Evolutionary conservation across 2,797 vertebrate genomes (phyloP).

Genomic region (Siniperca obscura): DNA sequence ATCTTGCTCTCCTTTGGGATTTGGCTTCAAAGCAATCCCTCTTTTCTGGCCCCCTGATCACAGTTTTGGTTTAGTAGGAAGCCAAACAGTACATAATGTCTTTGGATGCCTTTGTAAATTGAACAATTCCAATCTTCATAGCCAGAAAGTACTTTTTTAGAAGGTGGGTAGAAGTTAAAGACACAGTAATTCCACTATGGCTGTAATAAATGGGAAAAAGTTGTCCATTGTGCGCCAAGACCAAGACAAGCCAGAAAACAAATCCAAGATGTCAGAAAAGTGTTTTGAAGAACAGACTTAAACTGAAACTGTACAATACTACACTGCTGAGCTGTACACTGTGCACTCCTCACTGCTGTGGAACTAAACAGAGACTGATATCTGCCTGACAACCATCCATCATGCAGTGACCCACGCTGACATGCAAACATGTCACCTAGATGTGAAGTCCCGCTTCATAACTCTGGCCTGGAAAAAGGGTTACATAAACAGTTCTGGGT

Average conservation of each 20-base stretch:
- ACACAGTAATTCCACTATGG: neutral
- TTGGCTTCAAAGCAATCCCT: neutral
- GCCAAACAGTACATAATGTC: too few species aligned
- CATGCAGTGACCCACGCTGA: neutral
- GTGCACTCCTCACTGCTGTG: neutral
- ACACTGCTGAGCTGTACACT: neutral
- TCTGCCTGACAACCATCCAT: slow-evolving; percentile 20
- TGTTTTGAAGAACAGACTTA: neutral
- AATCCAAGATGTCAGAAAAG: neutral
- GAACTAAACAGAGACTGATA: slow-evolving; percentile 17
- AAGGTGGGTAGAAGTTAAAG: neutral
- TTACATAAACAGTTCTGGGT: slow-evolving; percentile 52
- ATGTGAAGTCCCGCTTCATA: slow-evolving; percentile 3
- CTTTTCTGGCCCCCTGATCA: neutral
- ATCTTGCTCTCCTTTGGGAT: neutral
- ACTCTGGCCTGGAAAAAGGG: neutral
- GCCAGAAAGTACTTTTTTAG: neutral
- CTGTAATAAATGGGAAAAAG: neutral
- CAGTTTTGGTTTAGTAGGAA: too few species aligned
- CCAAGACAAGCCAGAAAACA: neutral
- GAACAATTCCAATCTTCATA: neutral
- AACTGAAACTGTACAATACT: neutral
- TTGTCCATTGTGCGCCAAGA: neutral
- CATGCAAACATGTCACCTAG: slow-evolving; percentile 29
- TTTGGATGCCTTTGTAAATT: slow-evolving; percentile 5